These are phyloP conservation scores for Onthophagus sagittarius DNA, from an alignment of 2,888 invertebrate species.

Conservation along the genomic window DNA sequence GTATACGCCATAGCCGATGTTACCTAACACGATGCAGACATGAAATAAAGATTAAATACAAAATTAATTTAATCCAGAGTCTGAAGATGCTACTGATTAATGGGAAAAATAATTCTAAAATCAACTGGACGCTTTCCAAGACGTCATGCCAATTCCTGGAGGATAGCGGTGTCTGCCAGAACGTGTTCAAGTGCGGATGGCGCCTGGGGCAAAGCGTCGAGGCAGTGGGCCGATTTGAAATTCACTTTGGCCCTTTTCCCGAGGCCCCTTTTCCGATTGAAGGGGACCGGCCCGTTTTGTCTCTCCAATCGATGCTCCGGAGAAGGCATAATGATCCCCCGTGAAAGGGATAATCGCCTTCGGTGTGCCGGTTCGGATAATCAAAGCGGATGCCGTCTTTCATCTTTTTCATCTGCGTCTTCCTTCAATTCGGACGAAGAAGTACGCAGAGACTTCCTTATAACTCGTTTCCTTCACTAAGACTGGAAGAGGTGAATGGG, in stretches of 20 bases:
- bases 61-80: no score
- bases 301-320: constrained; percentile 15
- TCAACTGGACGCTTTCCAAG: not conserved
- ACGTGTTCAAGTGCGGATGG: not conserved
- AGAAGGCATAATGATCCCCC: constrained; percentile 33
- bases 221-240: not conserved
- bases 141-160: not conserved
- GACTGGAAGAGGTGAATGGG: not conserved
- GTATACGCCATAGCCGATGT: not conserved
- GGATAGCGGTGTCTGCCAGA: not conserved
- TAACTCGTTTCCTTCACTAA: not conserved
- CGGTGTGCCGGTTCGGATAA: constrained; percentile 14
- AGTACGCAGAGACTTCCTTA: not conserved
- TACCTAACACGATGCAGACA: not conserved
- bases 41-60: no score
- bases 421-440: not conserved
- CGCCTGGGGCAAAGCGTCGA: not conserved
- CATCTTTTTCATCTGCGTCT: constrained; percentile 11
- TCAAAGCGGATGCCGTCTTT: constrained; percentile 12
- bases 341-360: constrained; percentile 36
- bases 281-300: not conserved
- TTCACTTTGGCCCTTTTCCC: not conserved
- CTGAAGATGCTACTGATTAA: not conserved
- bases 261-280: not conserved
- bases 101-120: not conserved